Evolutionary conservation across 1,140 invertebrate genomes (phyloP), one percentile per base, ranked within the genome.

Genomic region (Piezodorus guildinii): DNA sequence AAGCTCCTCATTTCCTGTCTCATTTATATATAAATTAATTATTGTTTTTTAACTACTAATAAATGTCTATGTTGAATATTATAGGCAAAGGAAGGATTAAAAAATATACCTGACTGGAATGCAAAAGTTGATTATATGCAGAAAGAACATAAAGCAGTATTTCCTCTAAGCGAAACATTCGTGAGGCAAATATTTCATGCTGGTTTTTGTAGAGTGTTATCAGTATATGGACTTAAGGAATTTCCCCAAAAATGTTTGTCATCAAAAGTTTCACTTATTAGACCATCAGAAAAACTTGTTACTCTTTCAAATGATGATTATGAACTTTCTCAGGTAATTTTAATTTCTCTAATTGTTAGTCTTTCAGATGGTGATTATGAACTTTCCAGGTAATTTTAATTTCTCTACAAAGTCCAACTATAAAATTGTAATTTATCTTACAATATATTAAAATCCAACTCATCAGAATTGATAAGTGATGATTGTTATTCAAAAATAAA

Each of bases 251-350:
- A 67, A 46, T 30, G 10, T 16, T 62, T 83, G 2, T 81, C 80
- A 70, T 78, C 85, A 0, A 77, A 78, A 0, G 80, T 87, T 4
- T 77, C 76, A 4, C 74, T 90, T 10, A 72, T 88, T 4, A 80
- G 83, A 66, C 84, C 87, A 0, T 79, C 77, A 5, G 73, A 80
- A 21, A 73, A 73, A 14, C 74, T 76, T 1, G 58, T 80, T 1
- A 69, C 78, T 30, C 71, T 76, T 8, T 77, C 81, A 25, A 16
- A 3, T 34, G 79, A 83, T 39, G 83, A 87, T 69, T 88, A 87
- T 71, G 81, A 81, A 43, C 71, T 88, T 0, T 76, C 80, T 0
- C 75, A 79, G 66, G 71, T 77, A 62, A 78, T 44, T 60, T n/a
- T 2, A 10, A 30, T 14, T 52, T 46, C 17, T n/a, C 4, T 3